These are phyloP conservation scores for Urocitellus parryii DNA, from an alignment of 2,113 vertebrate species.

Conservation along the genomic window DNA sequence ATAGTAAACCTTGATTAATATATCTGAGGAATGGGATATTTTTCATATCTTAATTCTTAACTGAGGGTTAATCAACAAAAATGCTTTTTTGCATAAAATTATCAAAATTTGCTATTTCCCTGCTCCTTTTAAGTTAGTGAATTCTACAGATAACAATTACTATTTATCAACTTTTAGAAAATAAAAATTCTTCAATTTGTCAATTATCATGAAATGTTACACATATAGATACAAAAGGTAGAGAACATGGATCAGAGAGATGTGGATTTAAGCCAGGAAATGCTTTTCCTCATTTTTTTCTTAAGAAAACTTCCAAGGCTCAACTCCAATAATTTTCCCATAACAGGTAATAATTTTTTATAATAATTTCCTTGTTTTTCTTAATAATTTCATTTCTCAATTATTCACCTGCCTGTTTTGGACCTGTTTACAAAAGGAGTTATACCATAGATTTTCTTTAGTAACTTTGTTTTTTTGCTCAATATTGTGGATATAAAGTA, in stretches of 20 bases:
- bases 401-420: conserved; percentile 3
- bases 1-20: not conserved
- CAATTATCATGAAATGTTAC: conserved; percentile 36
- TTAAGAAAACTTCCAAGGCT: conserved; percentile 49
- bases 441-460: not conserved
- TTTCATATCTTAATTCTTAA: conserved; percentile 62
- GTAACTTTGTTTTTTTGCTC: conserved; percentile 30
- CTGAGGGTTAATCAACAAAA: not conserved
- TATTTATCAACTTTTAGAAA: conserved; percentile 40
- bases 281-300: not conserved
- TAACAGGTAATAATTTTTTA: conserved; percentile 30
- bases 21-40: not conserved
- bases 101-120: conserved; percentile 29
- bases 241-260: conserved; percentile 4
- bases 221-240: not conserved
- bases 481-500: not conserved
- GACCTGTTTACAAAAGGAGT: not conserved
- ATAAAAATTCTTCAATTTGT: conserved; percentile 40
- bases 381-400: not conserved
- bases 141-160: not conserved
- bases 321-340: not conserved
- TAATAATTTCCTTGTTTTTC: not conserved
- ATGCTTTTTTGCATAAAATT: conserved; percentile 19
- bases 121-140: conserved; percentile 42
- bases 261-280: not conserved